These are phyloP conservation scores for Zaprionus lineosus DNA, from an alignment of 2,888 invertebrate genomes.

Conservation along the genomic window DNA sequence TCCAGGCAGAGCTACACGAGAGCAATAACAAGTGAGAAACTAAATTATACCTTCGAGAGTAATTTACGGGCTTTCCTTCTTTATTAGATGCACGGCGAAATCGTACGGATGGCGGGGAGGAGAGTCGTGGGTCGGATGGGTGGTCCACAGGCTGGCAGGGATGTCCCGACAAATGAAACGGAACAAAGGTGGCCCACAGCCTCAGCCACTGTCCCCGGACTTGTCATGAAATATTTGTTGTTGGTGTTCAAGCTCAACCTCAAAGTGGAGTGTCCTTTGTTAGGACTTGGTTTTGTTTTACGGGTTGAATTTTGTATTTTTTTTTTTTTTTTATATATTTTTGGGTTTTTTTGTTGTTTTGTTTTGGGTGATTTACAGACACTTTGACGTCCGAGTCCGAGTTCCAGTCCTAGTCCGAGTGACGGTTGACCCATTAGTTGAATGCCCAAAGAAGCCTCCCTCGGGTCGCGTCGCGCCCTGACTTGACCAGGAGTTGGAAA, in stretches of 20 bases:
- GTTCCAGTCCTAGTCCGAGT: too few relatives aligned
- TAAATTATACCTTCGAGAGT: slow-evolving; percentile 79
- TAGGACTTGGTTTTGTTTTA: slow-evolving; percentile 40
- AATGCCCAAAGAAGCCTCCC: slow-evolving; percentile 62
- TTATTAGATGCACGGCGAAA: slow-evolving; percentile 61
- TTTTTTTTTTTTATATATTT: slow-evolving; percentile 19
- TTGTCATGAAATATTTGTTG: slow-evolving; percentile 67
- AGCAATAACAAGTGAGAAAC: slow-evolving; percentile 56
- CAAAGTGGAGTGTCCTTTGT: slow-evolving; percentile 29
- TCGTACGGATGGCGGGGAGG: slow-evolving; percentile 9
- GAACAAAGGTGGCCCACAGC: too few relatives aligned
- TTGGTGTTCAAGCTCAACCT: slow-evolving; percentile 21
- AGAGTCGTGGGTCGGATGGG: slow-evolving; percentile 20
- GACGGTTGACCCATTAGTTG: slow-evolving; percentile 77
- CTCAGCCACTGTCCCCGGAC: slow-evolving; percentile 21
- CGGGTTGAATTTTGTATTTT: slow-evolving; percentile 24
- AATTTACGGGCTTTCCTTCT: slow-evolving; percentile 77
- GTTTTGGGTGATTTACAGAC: slow-evolving; percentile 75
- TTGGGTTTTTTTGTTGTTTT: slow-evolving; percentile 29
- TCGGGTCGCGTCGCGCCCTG: slow-evolving; percentile 35
- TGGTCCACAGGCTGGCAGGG: too few relatives aligned
- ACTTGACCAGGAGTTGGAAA: slow-evolving; percentile 18
- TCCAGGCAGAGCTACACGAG: slow-evolving; percentile 25
- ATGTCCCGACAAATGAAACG: too few relatives aligned
- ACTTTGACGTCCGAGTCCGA: slow-evolving; percentile 76